Evolutionary conservation across 2,888 invertebrate genomes (phyloP), one percentile per base, ranked within the genome.

Genomic region (Biston betularia): DNA sequence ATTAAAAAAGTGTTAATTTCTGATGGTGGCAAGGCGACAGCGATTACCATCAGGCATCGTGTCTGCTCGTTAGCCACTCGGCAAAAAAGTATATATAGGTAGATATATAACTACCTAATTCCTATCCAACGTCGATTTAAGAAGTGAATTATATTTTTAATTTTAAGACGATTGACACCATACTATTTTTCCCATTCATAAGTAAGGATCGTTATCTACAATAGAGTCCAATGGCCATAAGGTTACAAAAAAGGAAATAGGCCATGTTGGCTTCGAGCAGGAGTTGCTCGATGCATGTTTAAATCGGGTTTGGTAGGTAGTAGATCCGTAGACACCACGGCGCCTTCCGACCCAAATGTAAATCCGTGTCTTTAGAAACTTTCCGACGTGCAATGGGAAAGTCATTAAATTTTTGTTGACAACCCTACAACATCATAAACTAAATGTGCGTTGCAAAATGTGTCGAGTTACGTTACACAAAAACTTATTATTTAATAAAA

Each of bases 321-420:
- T 38, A 38, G 38, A 38, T 8, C 38, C 38, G 70, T 79, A 88
- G 88, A 88, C 88, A 82, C 65, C 57, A 75, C 79, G 88, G 87
- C 88, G 88, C 84, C 88, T 75, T 48, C 6, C 12, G 72, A 73
- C 76, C 73, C 77, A 75, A 78, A 75, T 74, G 50, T 55, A 52
- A 63, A 63, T 70, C 49, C 67, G 63, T 68, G 72, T 69, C 62
- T 70, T 70, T 75, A 70, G 34, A 70, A 73, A 68, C 58, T 58
- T 35, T 54, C 35, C 33, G n/a, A 42, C 34, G 34, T 11, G 52
- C 12, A 11, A 63, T 58, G 53, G 55, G 60, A 66, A 66, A 63
- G 64, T 46, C 58, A 57, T 46, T 55, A 44, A 45, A 12, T 34
- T 55, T 35, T 14, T 8, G 33, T n/a, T 42, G n/a, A 44, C 11